Evolutionary conservation across 2,888 invertebrate genomes (phyloP), one percentile per base, ranked within the genome.

Genomic region (Augochlorella aurata): DNA sequence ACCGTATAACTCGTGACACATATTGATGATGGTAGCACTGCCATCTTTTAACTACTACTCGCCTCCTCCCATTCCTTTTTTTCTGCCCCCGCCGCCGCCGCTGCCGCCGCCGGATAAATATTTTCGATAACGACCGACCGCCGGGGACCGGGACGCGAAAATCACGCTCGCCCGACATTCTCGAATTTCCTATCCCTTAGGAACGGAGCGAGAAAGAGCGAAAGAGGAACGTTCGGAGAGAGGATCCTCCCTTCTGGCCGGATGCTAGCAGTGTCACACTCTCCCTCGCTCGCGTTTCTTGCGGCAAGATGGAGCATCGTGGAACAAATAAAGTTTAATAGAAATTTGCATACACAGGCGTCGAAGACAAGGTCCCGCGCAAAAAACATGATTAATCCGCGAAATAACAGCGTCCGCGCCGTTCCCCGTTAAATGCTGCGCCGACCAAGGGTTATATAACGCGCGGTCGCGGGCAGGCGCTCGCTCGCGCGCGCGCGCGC

Each of bases 11-110:
- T 86, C 88, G 84, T 91, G 91, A 91, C 91, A 89, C 84, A 85
- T 91, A 91, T 91, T 91, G 91, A 91, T 91, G 91, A 91, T 91
- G 90, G 90, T 91, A 88, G 90, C 88, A 90, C 89, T 90, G 89
- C 89, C 88, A 84, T 91, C 89, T 90, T 90, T 89, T 89, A 91
- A 91, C 90, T 88, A 91, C 90, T 73, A 65, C 68, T 77, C 88
- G 69, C 74, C 72, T 74, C 72, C 45, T 66, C 24, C 21, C 67
- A 18, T 63, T 47, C 50, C 54, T 61, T 69, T 75, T 72, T 50
- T 67, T 29, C 44, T 24, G n/a, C 38, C 16, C 58, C 38, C 29
- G 63, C 50, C 50, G 16, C 38, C 77, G 82, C 52, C 73, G 77
- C 12, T 4, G 82, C 52, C 5, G 38, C 38, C 73, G 77, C 12